Evolutionary conservation across 2,888 invertebrate species (phyloP), one percentile per base, ranked within the genome.

Genomic region (Drosophila bunnanda): DNA sequence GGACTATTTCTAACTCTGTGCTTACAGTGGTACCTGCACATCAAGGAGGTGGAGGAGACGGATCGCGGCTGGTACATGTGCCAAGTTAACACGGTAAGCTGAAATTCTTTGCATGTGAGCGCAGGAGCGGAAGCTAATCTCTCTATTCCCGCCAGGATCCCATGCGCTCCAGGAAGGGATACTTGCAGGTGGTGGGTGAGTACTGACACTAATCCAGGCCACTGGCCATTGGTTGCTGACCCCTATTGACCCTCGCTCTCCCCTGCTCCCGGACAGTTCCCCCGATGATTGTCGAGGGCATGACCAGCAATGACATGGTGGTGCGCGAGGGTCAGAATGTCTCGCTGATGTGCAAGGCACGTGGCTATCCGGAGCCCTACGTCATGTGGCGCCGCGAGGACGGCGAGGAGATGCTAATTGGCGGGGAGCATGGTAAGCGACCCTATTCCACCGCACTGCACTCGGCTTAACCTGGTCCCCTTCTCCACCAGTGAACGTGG

Each of bases 21-120:
- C 32, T 52, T 52, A 22, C 39, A 82, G 57, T 98, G 97, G 97
- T 97, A 96, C 93, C 94, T 98, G 75, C 97, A 97, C 91, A 96
- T 97, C 92, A 96, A 96, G 92, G 95, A 96, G 90, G 97, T 97
- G 34, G 96, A 97, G 90, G 97, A 97, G 92, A 94, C 95, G 48
- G 97, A 97, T 93, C 94, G 97, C 3, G 97, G 97, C 70, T 97
- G 97, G 97, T 97, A 94, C 90, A 97, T 97, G 97, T 97, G 97
- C 91, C 97, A 97, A 93, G 96, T 98, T 80, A 97, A 98, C 93
- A 97, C 97, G 1, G 82, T 82, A 75, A 44, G 75, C 2, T 17
- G 0, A 22, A 43, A 39, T 32, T 13, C n/a, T n/a, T 25, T n/a
- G 39, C 10, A 10, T 13, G 41, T 38, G 3, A 7, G 12, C n/a